phyloP scores from a whole-genome alignment of 2,888 invertebrate species.

The Antheraea assamensis region DNA sequence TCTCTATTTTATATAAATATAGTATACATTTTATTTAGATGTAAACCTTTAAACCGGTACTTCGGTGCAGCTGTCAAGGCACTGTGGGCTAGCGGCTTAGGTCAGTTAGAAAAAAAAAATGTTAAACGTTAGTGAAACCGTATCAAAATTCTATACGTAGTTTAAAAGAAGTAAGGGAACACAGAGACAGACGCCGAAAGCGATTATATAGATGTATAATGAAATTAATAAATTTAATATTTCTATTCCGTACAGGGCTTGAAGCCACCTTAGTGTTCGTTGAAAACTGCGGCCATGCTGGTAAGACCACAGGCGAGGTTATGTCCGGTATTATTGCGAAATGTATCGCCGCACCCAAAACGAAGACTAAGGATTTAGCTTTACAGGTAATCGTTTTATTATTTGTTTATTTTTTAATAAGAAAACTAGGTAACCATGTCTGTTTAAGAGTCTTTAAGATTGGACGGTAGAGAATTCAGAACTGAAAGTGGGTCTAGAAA shows the following conservation, averaged over 20 bases:
- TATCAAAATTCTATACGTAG: too few relatives aligned
- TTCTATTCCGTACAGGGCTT: constrained; percentile 66
- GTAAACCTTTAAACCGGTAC: too few relatives aligned
- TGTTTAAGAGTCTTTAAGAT: too few relatives aligned
- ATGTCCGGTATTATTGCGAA: constrained; percentile 94
- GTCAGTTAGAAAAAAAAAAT: too few relatives aligned
- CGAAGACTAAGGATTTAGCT: constrained; percentile 95
- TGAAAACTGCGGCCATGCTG: constrained; percentile 94
- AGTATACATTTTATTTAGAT: too few relatives aligned
- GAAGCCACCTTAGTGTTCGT: constrained; percentile 95
- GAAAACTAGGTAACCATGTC: neutral
- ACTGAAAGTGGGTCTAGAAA: neutral
- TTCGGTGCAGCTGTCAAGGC: too few relatives aligned
- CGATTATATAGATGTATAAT: too few relatives aligned
- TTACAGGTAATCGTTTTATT: constrained; percentile 80
- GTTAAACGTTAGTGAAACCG: too few relatives aligned
- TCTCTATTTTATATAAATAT: too few relatives aligned
- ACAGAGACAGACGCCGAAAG: too few relatives aligned
- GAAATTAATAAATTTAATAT: neutral
- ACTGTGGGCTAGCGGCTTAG: too few relatives aligned
- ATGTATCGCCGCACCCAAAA: constrained; percentile 95
- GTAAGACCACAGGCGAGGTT: constrained; percentile 94
- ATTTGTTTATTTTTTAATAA: neutral
- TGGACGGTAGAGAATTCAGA: neutral
- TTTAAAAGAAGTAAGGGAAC: too few relatives aligned